Evolutionary conservation across 2,113 vertebrate genomes (phyloP).

Genomic region (Uria lomvia): DNA sequence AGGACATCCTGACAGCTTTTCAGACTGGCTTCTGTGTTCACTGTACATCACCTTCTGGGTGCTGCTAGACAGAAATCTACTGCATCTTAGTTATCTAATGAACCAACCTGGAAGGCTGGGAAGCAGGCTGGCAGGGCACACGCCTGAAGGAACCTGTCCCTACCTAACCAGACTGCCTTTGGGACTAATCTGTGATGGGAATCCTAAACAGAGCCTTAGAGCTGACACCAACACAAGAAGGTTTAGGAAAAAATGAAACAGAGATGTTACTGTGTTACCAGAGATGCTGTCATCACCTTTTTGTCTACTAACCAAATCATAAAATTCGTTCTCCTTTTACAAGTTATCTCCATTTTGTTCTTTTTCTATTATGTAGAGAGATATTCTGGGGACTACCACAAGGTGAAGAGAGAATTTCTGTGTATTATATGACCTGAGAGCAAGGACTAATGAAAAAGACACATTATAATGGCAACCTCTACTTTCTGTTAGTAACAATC

Average conservation of each 20-base stretch:
- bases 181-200: background rate
- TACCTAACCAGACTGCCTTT: background rate
- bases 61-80: background rate
- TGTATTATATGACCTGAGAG: fast-evolving
- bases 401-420: background rate
- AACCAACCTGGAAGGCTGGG: background rate
- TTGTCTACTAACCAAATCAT: background rate
- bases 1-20: background rate
- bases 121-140: background rate
- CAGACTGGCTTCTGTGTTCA: background rate
- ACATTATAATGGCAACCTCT: background rate
- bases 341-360: background rate
- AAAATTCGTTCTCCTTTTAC: background rate
- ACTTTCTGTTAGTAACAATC: background rate
- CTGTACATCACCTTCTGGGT: background rate
- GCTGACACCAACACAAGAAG: background rate
- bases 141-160: background rate
- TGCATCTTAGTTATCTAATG: background rate
- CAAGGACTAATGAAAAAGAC: background rate
- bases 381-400: background rate
- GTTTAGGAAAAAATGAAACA: background rate
- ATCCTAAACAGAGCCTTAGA: background rate
- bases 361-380: background rate
- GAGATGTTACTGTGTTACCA: background rate
- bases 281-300: background rate